Percentiles rank a stretch among this genome's conserved stretches.
Conservation (phyloP, 2,113 vertebrate genomes). For the Aspidoscelis tigris region DNA sequence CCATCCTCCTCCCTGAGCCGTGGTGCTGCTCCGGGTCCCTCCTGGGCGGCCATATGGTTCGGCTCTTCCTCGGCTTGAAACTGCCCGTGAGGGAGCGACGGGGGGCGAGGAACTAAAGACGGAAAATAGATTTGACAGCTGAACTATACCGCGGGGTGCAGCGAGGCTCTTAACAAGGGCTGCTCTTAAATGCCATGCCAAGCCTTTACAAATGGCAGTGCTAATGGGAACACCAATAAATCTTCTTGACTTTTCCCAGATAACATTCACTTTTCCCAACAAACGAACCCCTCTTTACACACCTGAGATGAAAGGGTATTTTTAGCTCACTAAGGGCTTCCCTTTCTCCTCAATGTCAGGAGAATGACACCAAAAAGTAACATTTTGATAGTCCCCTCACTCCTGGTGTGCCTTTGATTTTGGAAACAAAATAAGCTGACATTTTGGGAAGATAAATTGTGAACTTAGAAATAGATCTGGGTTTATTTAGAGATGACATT, state of each 20-base stretch:
- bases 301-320: neutral
- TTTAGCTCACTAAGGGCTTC: neutral
- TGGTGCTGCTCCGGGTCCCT: neutral
- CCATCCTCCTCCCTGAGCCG: too few relatives aligned
- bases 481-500: too few relatives aligned
- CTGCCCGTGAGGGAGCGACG: neutral
- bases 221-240: neutral
- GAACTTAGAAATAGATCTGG: neutral
- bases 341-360: too few relatives aligned
- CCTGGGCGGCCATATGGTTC: neutral
- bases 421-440: neutral
- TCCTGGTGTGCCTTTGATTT: neutral
- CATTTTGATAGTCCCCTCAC: too few relatives aligned
- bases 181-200: neutral
- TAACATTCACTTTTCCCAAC: neutral
- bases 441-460: neutral
- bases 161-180: neutral
- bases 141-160: neutral
- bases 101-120: neutral
- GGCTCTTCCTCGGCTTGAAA: too few relatives aligned
- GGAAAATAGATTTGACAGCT: slow-evolving; percentile 1
- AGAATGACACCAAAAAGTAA: too few relatives aligned
- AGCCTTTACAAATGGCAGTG: neutral
- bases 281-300: neutral
- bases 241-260: neutral